phyloP scores from a whole-genome alignment of 2,113 vertebrate genomes.

The Megaceryle maxima region DNA sequence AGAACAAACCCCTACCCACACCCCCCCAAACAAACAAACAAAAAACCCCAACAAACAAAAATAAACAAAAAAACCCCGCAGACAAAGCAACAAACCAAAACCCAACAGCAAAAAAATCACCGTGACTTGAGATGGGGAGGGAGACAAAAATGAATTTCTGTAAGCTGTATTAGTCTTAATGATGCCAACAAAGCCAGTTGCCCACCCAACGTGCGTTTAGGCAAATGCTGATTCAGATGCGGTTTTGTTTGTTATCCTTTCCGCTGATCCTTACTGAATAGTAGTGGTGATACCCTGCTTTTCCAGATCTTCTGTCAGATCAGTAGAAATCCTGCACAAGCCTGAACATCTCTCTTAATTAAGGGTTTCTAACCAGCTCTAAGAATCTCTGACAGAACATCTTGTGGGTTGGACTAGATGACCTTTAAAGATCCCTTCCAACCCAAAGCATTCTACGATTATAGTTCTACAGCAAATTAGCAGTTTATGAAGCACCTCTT shows the following conservation, averaged over 20 bases:
- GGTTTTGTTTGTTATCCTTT: neutral
- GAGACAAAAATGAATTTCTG: neutral
- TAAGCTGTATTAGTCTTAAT: neutral
- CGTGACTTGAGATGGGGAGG: neutral
- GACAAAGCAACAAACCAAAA: neutral
- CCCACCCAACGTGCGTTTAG: neutral
- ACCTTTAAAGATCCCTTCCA: too few relatives aligned
- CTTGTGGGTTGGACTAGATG: too few relatives aligned
- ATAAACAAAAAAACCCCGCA: too few relatives aligned
- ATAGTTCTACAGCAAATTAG: neutral
- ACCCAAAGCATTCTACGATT: too few relatives aligned
- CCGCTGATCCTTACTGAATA: neutral
- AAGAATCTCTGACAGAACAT: neutral
- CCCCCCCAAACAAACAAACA: neutral
- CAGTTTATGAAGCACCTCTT: neutral
- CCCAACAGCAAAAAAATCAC: neutral
- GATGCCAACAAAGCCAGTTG: neutral
- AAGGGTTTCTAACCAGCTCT: constrained; percentile 16
- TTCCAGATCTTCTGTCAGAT: neutral
- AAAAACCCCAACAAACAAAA: too few relatives aligned
- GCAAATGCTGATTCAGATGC: neutral
- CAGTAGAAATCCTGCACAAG: neutral
- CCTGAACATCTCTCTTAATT: neutral
- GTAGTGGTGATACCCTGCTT: neutral
- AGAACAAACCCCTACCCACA: too few relatives aligned